These are phyloP conservation scores for Lithophane socia DNA, from an alignment of 2,888 invertebrate genomes.

Conservation along the genomic window DNA sequence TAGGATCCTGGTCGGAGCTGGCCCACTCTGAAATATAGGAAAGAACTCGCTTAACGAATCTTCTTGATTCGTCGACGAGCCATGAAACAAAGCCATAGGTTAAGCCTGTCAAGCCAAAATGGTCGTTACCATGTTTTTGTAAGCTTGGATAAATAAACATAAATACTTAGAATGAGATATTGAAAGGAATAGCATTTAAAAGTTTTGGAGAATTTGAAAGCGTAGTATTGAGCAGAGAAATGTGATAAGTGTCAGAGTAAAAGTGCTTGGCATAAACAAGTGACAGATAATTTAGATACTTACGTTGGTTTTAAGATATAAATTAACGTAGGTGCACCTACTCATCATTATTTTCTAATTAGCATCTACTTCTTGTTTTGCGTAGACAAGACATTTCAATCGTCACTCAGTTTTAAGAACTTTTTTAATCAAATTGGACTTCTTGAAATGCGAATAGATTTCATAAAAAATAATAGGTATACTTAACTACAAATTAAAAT, in stretches of 20 bases:
- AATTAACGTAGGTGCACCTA: slow-evolving; percentile 37
- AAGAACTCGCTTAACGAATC: slow-evolving; percentile 81
- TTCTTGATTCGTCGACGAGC: slow-evolving; percentile 71
- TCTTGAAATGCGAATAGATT: too few species aligned
- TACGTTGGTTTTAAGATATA: slow-evolving; percentile 20
- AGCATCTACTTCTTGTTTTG: background rate
- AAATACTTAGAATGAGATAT: background rate
- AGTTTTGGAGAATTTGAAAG: background rate
- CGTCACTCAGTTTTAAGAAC: background rate
- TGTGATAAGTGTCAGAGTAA: slow-evolving; percentile 1
- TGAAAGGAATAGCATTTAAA: background rate
- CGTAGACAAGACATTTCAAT: background rate
- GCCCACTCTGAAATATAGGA: slow-evolving; percentile 81
- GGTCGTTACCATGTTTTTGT: background rate
- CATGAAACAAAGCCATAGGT: slow-evolving; percentile 65
- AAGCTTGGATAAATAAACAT: slow-evolving; percentile 1
- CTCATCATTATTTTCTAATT: background rate
- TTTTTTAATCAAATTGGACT: too few species aligned
- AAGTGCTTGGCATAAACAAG: slow-evolving; percentile 9
- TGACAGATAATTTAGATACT: slow-evolving; percentile 33
- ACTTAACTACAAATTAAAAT: background rate
- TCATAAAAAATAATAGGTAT: too few species aligned
- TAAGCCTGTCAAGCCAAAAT: slow-evolving; percentile 12
- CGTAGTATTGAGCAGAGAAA: background rate
- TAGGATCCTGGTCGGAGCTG: slow-evolving; percentile 69